A percentile compares a stretch with the other conserved stretches of the same genome.
Conservation (phyloP, 2,113 vertebrate genomes). For the Perca flavescens region DNA sequence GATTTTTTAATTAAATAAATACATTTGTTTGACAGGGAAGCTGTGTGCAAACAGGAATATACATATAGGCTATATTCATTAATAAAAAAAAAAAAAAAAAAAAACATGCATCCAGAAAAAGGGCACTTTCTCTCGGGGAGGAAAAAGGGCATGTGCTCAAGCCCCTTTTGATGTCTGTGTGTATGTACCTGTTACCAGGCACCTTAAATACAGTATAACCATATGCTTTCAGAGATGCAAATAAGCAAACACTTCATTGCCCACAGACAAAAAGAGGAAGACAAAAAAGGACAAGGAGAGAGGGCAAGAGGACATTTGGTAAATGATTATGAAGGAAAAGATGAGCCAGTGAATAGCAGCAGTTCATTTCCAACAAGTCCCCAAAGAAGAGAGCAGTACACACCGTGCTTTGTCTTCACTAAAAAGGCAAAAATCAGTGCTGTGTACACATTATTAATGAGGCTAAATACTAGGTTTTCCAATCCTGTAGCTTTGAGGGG, state of each 20-base stretch:
- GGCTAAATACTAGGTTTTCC: constrained; percentile 33
- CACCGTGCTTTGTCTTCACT: constrained; percentile 39
- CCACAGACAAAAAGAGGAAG: constrained; percentile 37
- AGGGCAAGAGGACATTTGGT: constrained; percentile 31
- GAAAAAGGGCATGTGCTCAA: too few relatives aligned
- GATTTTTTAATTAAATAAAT: too few relatives aligned
- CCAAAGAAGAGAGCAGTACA: constrained; percentile 44
- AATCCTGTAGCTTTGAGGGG: constrained; percentile 22
- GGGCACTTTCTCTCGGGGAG: too few relatives aligned
- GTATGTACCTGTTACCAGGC: background rate
- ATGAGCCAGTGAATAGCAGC: constrained; percentile 55
- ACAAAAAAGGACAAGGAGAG: constrained; percentile 28
- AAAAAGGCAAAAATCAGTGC: constrained; percentile 53
- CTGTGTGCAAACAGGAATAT: too few relatives aligned
- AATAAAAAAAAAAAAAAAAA: too few relatives aligned
- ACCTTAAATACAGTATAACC: background rate
- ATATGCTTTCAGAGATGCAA: constrained; percentile 34
- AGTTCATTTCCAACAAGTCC: constrained; percentile 66
- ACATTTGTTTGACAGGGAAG: too few relatives aligned
- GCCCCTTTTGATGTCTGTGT: too few relatives aligned
- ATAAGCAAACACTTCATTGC: constrained; percentile 34
- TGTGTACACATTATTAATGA: constrained; percentile 48
- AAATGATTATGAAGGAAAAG: constrained; percentile 61
- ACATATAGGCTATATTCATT: too few relatives aligned
- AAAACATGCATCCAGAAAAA: too few relatives aligned